Conservation (phyloP, 2,888 invertebrate species). For the Hirtodrosophila duncani region DNA sequence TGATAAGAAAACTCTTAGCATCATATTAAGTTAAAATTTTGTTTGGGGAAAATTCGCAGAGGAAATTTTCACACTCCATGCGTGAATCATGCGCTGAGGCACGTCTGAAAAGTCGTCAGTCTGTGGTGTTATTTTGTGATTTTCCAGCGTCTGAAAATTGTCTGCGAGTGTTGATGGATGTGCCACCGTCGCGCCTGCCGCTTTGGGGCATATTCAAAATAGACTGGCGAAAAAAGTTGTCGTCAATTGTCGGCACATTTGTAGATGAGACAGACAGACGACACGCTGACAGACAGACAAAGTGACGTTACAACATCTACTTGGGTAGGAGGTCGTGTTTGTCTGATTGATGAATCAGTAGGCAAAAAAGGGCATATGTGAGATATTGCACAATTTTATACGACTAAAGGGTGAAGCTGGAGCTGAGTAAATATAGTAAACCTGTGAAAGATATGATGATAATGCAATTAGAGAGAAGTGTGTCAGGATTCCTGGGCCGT, state of each 20-base stretch:
- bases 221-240: constrained; percentile 59
- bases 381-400: neutral
- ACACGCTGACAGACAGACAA: constrained; percentile 6
- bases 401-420: no score
- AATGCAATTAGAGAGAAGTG: no score
- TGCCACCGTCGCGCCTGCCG: constrained; percentile 33
- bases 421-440: no score
- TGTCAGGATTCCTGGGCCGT: no score
- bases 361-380: neutral
- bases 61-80: constrained; percentile 45
- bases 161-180: constrained; percentile 58
- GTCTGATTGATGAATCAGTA: constrained; percentile 34
- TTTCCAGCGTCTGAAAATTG: constrained; percentile 48
- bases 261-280: constrained; percentile 29
- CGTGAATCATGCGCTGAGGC: constrained; percentile 56
- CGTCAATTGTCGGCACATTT: constrained; percentile 54
- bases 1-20: no score
- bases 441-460: no score
- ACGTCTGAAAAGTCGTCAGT: constrained; percentile 40
- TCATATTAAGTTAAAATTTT: no score
- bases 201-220: constrained; percentile 40
- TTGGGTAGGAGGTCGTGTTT: constrained; percentile 11
- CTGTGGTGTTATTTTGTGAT: constrained; percentile 26
- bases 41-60: no score
- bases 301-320: constrained; percentile 22